These are phyloP conservation scores for Drosophila varians DNA, from an alignment of 1,140 invertebrate species.

Conservation along the genomic window DNA sequence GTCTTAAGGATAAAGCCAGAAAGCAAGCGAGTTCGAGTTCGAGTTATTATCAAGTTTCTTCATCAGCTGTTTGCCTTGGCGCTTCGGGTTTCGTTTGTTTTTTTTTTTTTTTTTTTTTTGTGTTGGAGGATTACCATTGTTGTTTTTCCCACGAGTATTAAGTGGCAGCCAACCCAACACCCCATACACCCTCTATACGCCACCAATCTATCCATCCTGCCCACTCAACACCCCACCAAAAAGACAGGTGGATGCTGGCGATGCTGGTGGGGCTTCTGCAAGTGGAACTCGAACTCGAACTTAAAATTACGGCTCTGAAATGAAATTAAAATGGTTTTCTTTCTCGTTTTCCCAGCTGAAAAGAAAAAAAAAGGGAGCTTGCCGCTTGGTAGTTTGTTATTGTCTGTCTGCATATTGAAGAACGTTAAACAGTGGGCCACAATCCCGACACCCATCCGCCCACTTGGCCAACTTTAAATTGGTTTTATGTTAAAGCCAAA, in stretches of 20 bases:
- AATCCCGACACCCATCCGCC: slow-evolving; percentile 7
- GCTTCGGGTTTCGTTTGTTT: not conserved
- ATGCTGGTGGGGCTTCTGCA: slow-evolving; percentile 18
- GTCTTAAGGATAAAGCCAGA: slow-evolving; percentile 72
- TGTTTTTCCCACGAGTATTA: slow-evolving; percentile 80
- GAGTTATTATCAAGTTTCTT: slow-evolving; percentile 75
- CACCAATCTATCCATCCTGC: not conserved
- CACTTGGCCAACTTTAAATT: slow-evolving; percentile 72
- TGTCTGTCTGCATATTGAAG: slow-evolving; percentile 68
- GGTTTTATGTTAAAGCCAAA: slow-evolving; percentile 82
- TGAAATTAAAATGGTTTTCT: slow-evolving; percentile 78
- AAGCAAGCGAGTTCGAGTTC: slow-evolving; percentile 57
- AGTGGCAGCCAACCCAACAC: slow-evolving; percentile 41
- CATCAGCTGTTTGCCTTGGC: slow-evolving; percentile 24
- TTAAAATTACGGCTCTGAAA: slow-evolving; percentile 72
- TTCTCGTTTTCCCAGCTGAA: slow-evolving; percentile 16
- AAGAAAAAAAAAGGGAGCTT: slow-evolving; percentile 6
- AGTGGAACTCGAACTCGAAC: slow-evolving; percentile 44
- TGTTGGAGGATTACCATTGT: slow-evolving; percentile 50
- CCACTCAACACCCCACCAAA: not conserved
- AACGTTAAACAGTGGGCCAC: slow-evolving; percentile 54
- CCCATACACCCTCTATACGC: not conserved
- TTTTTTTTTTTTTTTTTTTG: too few species aligned
- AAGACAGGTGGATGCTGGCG: slow-evolving; percentile 28
- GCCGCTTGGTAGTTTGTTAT: slow-evolving; percentile 58